Evolutionary conservation across 2,888 invertebrate genomes (phyloP), one percentile per base, ranked within the genome.

Genomic region (Dicyrtomina minuta): DNA sequence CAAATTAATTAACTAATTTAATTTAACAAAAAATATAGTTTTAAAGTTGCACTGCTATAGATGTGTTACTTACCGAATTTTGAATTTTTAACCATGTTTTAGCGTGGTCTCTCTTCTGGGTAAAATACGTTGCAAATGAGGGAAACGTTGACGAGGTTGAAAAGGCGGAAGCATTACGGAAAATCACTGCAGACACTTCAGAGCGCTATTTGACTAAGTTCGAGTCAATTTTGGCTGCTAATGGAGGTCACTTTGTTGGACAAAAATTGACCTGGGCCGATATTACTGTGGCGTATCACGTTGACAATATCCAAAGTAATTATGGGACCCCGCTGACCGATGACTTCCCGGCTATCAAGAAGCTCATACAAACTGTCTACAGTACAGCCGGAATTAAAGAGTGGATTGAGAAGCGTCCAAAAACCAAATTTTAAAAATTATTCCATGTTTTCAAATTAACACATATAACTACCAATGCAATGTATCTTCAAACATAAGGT

Each of bases 331-430:
- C 17, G 1, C 26, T 49, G 2, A n/a, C 27, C 1, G 46, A 43
- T 4, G 49, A 43, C 26, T 43, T 61, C n/a, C 61, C 61, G 15
- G 61, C 22, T n/a, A 15, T 61, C 1, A 10, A 15, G 1, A 8
- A 20, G 10, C 27, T 61, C 1, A 20, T 61, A 1, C 1, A 61
- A 10, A 61, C 61, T 4, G 61, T 61, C 27, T 46, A 26, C 17
- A 15, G 22, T 24, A 24, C n/a, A 24, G 44, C 60, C 10, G 41
- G 41, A 22, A 61, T 61, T 44, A 61, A 61, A 24, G 46, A 61
- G 22, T 61, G 44, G 43, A 22, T 61, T 61, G 60, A 61, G 24
- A 46, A 44, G 24, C 17, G 60, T 22, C 60, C 60, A 22, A 12
- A 2, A 22, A 44, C 58, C 4, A 39, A 5, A 33, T 33, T 33